Base-by-base conservation (phyloP, 2,797 vertebrate species). In the Paramormyrops hopkinsi region DNA sequence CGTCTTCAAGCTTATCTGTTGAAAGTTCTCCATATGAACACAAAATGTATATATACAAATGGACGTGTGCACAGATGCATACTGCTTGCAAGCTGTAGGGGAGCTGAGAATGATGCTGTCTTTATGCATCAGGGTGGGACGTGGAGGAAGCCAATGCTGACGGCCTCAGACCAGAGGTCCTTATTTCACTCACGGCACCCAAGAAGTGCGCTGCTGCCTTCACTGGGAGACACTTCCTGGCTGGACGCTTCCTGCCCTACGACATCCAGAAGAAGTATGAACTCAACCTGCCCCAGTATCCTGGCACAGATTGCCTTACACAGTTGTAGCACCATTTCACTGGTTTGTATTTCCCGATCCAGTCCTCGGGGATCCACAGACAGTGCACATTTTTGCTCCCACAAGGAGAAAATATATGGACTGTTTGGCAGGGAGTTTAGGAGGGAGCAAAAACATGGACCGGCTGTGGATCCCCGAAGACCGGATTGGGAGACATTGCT, bases 191-290 rank as follows among this genome's bases (percentile, higher is more conserved):
- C 22, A 93, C 93, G 0, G 96, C 95, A 0, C 96, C 97, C 84
- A 97, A 97, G 91, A 92, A 91, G 25, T 96, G 96, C 0, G 93
- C 96, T 0, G 91, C 91, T 0, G 92, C 92, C 44, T 97, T 97
- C 92, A 91, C 93, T 6, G 97, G 96, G 65, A 95, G 94, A 41
- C 96, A 97, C 91, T 95, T 96, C 1, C 94, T 97, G 69, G 97
- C 96, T 0, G 96, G 96, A 8, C 93, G 96, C 3, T 96, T 96
- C 82, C 93, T 97, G 41, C 96, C 97, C 0, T 95, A 95, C 1
- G 96, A 97, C 0, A 89, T 97, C 88, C 96, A 95, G 92, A 96
- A 94, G 90, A 97, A 97, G 90, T 97, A 96, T 2, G 94, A 95
- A n/a, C 94, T 97, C 79, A 95, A 95, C 90, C 92, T 94, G 0